A percentile compares a stretch with the other conserved stretches of the same genome.
Evolutionary conservation across 2,797 vertebrate species (phyloP).

Genomic region (Megalops cyprinoides): DNA sequence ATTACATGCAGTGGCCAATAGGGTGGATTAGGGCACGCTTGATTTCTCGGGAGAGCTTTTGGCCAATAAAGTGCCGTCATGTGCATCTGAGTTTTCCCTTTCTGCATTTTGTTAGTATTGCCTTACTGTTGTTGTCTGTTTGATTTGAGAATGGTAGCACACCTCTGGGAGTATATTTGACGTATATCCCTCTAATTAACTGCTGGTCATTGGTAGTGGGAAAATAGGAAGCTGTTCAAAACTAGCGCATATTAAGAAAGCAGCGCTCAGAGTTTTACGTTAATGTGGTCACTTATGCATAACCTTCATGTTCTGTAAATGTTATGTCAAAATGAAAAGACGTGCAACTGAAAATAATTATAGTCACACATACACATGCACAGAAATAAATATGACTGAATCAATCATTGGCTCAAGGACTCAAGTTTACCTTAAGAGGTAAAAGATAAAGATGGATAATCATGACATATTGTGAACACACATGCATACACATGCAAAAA

Average conservation of each 20-base stretch:
- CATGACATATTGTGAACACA: conserved; percentile 8
- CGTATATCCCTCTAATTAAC: background rate
- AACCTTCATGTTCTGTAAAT: background rate
- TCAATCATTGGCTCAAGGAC: too few relatives aligned
- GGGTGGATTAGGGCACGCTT: background rate
- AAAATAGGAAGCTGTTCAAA: too few relatives aligned
- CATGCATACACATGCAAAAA: background rate
- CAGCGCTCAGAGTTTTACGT: background rate
- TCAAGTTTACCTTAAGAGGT: background rate
- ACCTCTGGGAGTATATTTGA: background rate
- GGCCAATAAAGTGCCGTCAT: background rate
- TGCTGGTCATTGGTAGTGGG: background rate
- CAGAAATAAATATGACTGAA: too few relatives aligned
- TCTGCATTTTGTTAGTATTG: background rate
- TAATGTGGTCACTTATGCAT: background rate
- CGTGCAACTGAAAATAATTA: too few relatives aligned
- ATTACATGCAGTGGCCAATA: background rate
- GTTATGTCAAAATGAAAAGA: too few relatives aligned
- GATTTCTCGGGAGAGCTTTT: background rate
- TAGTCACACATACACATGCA: too few relatives aligned
- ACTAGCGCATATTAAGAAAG: background rate
- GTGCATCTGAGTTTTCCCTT: background rate
- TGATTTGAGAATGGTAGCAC: background rate
- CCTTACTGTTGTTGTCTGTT: background rate
- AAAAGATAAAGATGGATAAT: conserved; percentile 7